Percentiles rank a stretch among this genome's conserved stretches.
Evolutionary conservation across 2,113 vertebrate genomes (phyloP).

Genomic region (Rhegmatorhina hoffmannsi): DNA sequence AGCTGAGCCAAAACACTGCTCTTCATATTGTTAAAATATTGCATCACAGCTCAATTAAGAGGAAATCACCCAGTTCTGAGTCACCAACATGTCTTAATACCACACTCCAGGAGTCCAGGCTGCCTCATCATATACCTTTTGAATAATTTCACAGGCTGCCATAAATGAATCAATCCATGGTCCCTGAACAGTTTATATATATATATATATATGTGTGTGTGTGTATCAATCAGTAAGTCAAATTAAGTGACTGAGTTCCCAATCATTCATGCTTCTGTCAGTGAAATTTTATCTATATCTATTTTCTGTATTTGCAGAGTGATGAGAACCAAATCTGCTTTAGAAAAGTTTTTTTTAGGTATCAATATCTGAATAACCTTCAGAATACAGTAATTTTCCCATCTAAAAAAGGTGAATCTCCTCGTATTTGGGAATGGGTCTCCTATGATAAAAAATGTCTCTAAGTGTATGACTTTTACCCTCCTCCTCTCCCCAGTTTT

Average conservation of each 20-base stretch:
- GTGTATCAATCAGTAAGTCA: not conserved
- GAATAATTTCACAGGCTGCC: not conserved
- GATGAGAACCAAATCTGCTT: not conserved
- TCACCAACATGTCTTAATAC: not conserved
- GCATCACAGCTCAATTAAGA: not conserved
- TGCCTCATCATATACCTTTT: not conserved
- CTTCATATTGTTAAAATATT: not conserved
- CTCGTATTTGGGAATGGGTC: not conserved
- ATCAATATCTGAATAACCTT: not conserved
- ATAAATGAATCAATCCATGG: not conserved
- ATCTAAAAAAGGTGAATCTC: not conserved
- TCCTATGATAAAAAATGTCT: not conserved
- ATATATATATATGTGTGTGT: not conserved
- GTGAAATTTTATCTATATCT: not conserved
- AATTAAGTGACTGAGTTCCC: not conserved
- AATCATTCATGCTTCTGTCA: not conserved
- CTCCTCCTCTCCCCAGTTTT: not conserved
- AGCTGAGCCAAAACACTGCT: not conserved
- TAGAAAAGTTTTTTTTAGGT: not conserved
- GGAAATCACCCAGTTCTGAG: not conserved
- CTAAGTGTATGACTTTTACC: not conserved
- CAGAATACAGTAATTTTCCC: not conserved
- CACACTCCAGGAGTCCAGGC: not conserved
- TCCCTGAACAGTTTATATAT: not conserved
- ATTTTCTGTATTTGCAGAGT: not conserved